Evolutionary conservation across 1,140 invertebrate genomes (phyloP).

Genomic region (Rhopalosiphum padi): DNA sequence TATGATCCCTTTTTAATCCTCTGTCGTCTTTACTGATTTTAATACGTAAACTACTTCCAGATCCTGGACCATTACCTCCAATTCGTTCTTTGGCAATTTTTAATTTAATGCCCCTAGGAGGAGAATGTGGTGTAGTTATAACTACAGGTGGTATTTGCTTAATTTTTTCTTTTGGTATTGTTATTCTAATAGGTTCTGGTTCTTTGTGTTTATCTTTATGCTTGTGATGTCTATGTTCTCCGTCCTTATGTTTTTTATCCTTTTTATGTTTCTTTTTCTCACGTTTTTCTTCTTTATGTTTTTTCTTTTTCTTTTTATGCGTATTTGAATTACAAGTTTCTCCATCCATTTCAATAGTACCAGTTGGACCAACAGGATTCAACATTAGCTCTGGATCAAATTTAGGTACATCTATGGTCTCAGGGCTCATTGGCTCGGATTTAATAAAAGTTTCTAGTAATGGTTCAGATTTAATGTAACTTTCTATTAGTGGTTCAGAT

Average conservation of each 20-base stretch:
- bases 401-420: background rate
- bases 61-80: slow-evolving; percentile 33
- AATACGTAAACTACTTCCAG: slow-evolving; percentile 50
- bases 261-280: slow-evolving; percentile 62
- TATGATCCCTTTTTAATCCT: slow-evolving; percentile 55
- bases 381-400: slow-evolving; percentile 38
- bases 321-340: slow-evolving; percentile 33
- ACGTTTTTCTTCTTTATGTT: slow-evolving; percentile 66
- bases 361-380: slow-evolving; percentile 43
- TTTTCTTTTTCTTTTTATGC: slow-evolving; percentile 71
- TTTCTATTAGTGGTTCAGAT: slow-evolving; percentile 59
- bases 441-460: slow-evolving; percentile 1
- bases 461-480: slow-evolving; percentile 59
- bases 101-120: slow-evolving; percentile 52
- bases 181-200: slow-evolving; percentile 67
- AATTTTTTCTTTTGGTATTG: slow-evolving; percentile 73
- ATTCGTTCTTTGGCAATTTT: slow-evolving; percentile 55
- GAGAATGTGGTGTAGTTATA: slow-evolving; percentile 55
- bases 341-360: slow-evolving; percentile 66
- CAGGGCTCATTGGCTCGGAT: slow-evolving; percentile 29
- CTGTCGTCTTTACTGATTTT: slow-evolving; percentile 55
- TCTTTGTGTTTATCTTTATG: slow-evolving; percentile 60
- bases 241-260: slow-evolving; percentile 61
- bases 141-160: slow-evolving; percentile 61
- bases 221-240: slow-evolving; percentile 58